Evolutionary conservation across 2,888 invertebrate species (phyloP).

Genomic region (Ormyrus rosae): DNA sequence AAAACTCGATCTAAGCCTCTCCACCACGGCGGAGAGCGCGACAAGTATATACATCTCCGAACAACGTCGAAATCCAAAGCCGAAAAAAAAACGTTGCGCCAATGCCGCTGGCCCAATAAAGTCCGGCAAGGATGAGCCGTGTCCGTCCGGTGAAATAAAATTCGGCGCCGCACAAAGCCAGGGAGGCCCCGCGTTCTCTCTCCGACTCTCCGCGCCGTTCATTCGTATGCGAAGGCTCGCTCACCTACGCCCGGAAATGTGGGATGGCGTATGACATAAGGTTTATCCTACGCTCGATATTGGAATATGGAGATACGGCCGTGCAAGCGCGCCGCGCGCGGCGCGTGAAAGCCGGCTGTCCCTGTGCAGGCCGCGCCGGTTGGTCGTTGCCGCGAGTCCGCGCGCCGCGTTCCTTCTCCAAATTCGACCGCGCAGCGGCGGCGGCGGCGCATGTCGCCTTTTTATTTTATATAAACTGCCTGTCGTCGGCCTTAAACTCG

Average conservation of each 20-base stretch:
- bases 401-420: not conserved
- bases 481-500: not conserved
- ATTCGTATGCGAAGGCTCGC: conserved; percentile 8
- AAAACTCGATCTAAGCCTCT: too few species aligned
- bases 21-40: too few species aligned
- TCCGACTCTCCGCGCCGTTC: not conserved
- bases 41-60: too few species aligned
- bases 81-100: too few species aligned
- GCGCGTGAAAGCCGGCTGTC: conserved; percentile 27
- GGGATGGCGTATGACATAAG: conserved; percentile 50
- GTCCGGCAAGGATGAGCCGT: not conserved
- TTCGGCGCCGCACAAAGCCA: too few species aligned
- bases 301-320: conserved; percentile 46
- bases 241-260: conserved; percentile 53
- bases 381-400: not conserved
- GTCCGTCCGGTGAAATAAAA: too few species aligned
- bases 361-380: conserved; percentile 6
- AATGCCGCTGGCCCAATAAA: too few species aligned
- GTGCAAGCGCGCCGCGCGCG: not conserved
- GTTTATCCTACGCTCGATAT: conserved; percentile 46
- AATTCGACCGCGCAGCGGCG: conserved; percentile 2
- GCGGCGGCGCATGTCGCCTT: not conserved
- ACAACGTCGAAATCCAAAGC: too few species aligned
- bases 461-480: conserved; percentile 8
- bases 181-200: too few species aligned